Percentiles rank a stretch among this genome's conserved stretches.
Evolutionary conservation across 2,797 vertebrate species (phyloP).

Genomic region (Varecia variegata): DNA sequence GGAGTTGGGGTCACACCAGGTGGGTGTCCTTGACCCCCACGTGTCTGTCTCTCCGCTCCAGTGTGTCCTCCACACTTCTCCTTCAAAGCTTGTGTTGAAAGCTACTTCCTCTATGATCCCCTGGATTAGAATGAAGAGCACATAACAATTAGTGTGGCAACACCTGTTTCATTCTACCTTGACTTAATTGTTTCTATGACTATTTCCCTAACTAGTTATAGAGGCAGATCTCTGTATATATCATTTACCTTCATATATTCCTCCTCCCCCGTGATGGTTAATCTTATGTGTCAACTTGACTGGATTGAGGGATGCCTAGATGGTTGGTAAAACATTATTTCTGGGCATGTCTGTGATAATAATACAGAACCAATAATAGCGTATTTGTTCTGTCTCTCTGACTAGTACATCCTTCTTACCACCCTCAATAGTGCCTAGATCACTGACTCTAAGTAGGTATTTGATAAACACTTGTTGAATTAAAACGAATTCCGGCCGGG

Average conservation of each 20-base stretch:
- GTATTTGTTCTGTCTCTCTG: background rate
- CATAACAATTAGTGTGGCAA: background rate
- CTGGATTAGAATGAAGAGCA: background rate
- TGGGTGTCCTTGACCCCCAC: background rate
- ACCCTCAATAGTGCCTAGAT: background rate
- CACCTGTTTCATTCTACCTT: background rate
- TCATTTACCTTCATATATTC: background rate
- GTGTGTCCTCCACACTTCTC: background rate
- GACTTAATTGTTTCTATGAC: background rate
- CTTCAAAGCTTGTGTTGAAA: background rate
- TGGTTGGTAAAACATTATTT: background rate
- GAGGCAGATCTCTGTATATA: background rate
- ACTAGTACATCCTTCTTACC: background rate
- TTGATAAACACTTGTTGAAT: background rate
- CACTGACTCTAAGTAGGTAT: background rate
- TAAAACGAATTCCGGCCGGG: background rate
- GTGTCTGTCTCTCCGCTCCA: background rate
- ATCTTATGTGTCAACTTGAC: background rate
- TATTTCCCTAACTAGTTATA: background rate
- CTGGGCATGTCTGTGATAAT: background rate
- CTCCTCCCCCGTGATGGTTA: background rate
- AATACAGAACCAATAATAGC: too few relatives aligned
- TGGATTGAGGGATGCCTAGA: background rate
- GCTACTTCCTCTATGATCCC: background rate
- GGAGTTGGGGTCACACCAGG: background rate